Evolutionary conservation across 2,888 invertebrate genomes (phyloP), one percentile per base, ranked within the genome.

Genomic region (Corbicula japonica): DNA sequence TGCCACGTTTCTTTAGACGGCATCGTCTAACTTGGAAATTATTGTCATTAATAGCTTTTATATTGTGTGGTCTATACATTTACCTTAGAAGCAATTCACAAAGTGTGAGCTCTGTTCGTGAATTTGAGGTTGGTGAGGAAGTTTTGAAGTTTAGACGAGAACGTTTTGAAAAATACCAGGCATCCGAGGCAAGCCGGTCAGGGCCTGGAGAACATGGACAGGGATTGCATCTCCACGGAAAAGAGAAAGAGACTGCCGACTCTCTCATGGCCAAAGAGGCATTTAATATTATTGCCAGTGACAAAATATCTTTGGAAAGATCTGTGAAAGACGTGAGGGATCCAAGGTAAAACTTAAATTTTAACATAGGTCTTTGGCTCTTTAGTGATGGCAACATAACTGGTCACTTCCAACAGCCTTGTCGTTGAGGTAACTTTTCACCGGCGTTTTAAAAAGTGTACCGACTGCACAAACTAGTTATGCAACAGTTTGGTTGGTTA

Each of bases 211-310:
- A 93, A 80, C 80, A 83, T 10, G 93, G 93, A 3, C 61, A 58
- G 30, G 79, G 89, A 5, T 89, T 94, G 0, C 30, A 72, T 8
- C 73, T 94, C 21, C 73, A 86, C 34, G 91, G 88, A 34, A 91
- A 93, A 50, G 97, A 97, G 62, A 95, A 95, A 89, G 93, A 94
- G 48, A 87, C 85, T 85, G 91, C 94, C 30, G 96, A 97, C 76
- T 95, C 95, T 85, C 95, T 96, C 0, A 95, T 97, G 92, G 96
- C 96, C 89, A 96, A 96, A 91, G 96, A 97, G 86, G 98, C 98
- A 1, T 95, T 98, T 84, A 98, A 98, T 92, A 96, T 97, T 75
- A 95, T 97, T 86, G 95, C 98, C 8, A 98, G 98, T 92, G 97
- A 98, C 92, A 96, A 96, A 91, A 96, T 98, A 90, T 95, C 97